Evolutionary conservation across 2,113 vertebrate species (phyloP).

Genomic region (Neodon shergylaensis): DNA sequence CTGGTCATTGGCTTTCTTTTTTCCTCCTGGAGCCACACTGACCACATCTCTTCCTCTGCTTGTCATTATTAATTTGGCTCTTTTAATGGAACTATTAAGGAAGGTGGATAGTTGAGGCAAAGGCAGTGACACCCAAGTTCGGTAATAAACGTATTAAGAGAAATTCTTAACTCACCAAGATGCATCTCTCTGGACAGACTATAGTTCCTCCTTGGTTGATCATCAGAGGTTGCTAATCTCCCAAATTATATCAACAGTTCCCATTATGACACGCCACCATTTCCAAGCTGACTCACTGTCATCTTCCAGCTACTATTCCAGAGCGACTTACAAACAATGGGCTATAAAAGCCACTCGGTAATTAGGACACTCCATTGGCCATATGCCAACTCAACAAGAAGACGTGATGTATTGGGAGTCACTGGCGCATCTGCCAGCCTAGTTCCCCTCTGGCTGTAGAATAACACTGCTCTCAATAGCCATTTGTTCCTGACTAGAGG

Average conservation of each 20-base stretch:
- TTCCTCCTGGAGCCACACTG: neutral
- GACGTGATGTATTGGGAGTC: slow-evolving; percentile 84
- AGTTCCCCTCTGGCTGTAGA: slow-evolving; percentile 76
- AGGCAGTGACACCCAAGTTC: neutral
- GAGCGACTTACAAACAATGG: slow-evolving; percentile 86
- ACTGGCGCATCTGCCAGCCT: slow-evolving; percentile 82
- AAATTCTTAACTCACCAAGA: neutral
- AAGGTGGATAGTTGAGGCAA: neutral
- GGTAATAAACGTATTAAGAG: neutral
- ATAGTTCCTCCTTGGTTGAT: slow-evolving; percentile 45
- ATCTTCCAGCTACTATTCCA: slow-evolving; percentile 83
- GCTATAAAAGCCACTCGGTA: slow-evolving; percentile 85
- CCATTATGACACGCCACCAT: slow-evolving; percentile 72
- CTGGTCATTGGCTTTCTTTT: neutral
- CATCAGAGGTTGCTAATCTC: slow-evolving; percentile 74
- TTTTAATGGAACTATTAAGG: neutral
- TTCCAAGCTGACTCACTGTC: slow-evolving; percentile 74
- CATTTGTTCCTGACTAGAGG: slow-evolving; percentile 75
- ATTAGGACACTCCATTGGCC: slow-evolving; percentile 86
- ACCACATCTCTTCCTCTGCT: neutral
- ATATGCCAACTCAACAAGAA: slow-evolving; percentile 84
- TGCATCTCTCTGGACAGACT: neutral
- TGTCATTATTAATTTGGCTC: neutral
- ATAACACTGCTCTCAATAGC: slow-evolving; percentile 69
- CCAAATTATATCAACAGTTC: slow-evolving; percentile 74